Evolutionary conservation across 1,140 invertebrate species (phyloP).

Genomic region (Agraylea sexmaculata): DNA sequence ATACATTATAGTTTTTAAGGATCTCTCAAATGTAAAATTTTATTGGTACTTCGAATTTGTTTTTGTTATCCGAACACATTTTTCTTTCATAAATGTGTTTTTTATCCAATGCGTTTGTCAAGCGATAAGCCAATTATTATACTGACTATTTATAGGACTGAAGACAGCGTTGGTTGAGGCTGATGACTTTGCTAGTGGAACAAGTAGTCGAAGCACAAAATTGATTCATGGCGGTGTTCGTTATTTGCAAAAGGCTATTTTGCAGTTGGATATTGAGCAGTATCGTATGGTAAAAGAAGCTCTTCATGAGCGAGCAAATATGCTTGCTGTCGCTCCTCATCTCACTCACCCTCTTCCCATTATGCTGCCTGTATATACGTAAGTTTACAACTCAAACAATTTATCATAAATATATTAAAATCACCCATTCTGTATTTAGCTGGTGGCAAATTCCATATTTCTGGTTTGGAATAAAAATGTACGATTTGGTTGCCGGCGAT

Average conservation of each 20-base stretch:
- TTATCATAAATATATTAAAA: conserved; percentile 8
- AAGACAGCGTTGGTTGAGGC: conserved; percentile 94
- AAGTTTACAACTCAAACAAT: conserved; percentile 28
- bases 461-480: conserved; percentile 97
- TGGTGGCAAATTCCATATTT: conserved; percentile 99
- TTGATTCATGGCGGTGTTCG: conserved; percentile 98
- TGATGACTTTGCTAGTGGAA: conserved; percentile 97
- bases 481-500: conserved; percentile 93
- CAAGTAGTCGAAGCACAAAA: conserved; percentile 93
- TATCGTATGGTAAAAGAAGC: conserved; percentile 98
- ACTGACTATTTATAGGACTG: conserved; percentile 48
- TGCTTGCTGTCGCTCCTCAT: conserved; percentile 93
- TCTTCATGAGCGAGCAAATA: conserved; percentile 84
- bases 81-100: conserved; percentile 3
- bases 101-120: conserved; percentile 5
- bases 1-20: no score
- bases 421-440: conserved; percentile 41
- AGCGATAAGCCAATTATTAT: neutral
- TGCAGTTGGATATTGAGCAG: conserved; percentile 86
- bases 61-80: neutral
- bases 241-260: conserved; percentile 95
- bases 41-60: neutral
- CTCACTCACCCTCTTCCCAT: conserved; percentile 93
- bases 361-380: conserved; percentile 97
- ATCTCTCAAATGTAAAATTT: no score